phyloP scores from a whole-genome alignment of 2,113 vertebrate species.

The Tetraodon nigroviridis region DNA sequence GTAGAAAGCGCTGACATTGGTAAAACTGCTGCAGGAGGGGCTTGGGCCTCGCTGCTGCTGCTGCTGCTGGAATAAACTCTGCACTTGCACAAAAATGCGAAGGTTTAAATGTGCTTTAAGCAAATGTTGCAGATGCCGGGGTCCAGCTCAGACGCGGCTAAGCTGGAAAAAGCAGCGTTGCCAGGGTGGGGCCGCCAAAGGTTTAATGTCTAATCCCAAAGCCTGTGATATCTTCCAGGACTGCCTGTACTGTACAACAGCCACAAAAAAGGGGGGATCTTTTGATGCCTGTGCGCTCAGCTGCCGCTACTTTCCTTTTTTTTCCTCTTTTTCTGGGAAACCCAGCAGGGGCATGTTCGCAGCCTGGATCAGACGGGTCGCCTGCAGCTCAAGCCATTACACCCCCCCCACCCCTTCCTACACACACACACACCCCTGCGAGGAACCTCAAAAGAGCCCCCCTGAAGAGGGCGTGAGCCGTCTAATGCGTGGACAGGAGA shows the following conservation, averaged over 20 bases:
- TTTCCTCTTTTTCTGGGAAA: conserved; percentile 39
- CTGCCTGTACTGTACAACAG: conserved; percentile 10
- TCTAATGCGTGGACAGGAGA: neutral
- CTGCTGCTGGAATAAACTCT: too few species aligned
- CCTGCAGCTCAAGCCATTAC: conserved; percentile 31
- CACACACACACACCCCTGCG: too few species aligned
- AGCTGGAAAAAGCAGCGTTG: conserved; percentile 52
- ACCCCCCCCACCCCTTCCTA: conserved; percentile 8
- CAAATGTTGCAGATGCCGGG: neutral
- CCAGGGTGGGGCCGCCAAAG: conserved; percentile 42
- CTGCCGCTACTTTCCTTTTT: too few species aligned
- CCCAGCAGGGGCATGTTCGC: conserved; percentile 41
- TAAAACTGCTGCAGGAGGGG: too few species aligned
- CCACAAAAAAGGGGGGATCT: conserved; percentile 41
- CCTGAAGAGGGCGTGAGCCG: neutral
- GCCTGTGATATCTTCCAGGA: conserved; percentile 1
- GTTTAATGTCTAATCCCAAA: conserved; percentile 47
- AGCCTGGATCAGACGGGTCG: conserved; percentile 43
- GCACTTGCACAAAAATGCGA: neutral
- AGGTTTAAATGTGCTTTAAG: neutral
- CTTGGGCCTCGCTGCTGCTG: too few species aligned
- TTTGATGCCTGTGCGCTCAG: conserved; percentile 1
- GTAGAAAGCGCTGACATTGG: too few species aligned
- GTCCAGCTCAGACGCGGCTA: conserved; percentile 15
- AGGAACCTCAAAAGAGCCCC: too few species aligned